These are phyloP conservation scores for Probaryconus sp. DNA, from an alignment of 1,140 invertebrate genomes.

Conservation along the genomic window DNA sequence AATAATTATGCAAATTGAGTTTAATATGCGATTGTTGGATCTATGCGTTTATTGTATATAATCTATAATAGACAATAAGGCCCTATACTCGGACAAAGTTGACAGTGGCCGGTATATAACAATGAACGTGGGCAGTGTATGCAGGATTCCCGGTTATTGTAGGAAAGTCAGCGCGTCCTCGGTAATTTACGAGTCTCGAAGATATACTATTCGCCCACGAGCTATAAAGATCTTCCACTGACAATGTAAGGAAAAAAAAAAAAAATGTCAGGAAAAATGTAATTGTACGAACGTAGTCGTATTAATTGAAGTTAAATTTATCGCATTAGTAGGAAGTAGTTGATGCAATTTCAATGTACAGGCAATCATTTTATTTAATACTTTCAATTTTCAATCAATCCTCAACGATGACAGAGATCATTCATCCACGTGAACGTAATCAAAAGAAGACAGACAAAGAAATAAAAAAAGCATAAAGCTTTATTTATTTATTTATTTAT, in stretches of 20 bases:
- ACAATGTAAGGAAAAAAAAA: conserved; percentile 45
- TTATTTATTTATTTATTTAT: too few relatives aligned
- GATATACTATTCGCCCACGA: conserved; percentile 61
- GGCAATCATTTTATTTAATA: conserved; percentile 31
- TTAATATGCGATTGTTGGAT: conserved; percentile 45
- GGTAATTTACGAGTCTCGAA: conserved; percentile 63
- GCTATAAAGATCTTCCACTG: conserved; percentile 51
- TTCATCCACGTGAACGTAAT: too few relatives aligned
- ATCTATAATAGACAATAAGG: conserved; percentile 58
- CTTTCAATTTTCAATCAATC: conserved; percentile 10
- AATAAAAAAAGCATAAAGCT: too few relatives aligned
- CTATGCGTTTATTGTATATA: conserved; percentile 25
- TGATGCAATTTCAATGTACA: conserved; percentile 34
- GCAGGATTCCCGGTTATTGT: conserved; percentile 60
- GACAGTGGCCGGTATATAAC: conserved; percentile 59
- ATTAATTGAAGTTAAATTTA: conserved; percentile 55
- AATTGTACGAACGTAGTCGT: conserved; percentile 49
- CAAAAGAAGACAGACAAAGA: too few relatives aligned
- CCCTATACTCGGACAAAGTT: conserved; percentile 47
- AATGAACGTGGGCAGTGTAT: conserved; percentile 64
- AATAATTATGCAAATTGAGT: conserved; percentile 37
- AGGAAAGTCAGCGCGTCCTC: conserved; percentile 62
- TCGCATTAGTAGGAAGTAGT: conserved; percentile 46
- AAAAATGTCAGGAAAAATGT: conserved; percentile 31
- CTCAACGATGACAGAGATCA: too few relatives aligned